Percentiles rank a stretch among this genome's conserved stretches.
Evolutionary conservation across 2,113 vertebrate genomes (phyloP).

Genomic region (Poecile atricapillus): DNA sequence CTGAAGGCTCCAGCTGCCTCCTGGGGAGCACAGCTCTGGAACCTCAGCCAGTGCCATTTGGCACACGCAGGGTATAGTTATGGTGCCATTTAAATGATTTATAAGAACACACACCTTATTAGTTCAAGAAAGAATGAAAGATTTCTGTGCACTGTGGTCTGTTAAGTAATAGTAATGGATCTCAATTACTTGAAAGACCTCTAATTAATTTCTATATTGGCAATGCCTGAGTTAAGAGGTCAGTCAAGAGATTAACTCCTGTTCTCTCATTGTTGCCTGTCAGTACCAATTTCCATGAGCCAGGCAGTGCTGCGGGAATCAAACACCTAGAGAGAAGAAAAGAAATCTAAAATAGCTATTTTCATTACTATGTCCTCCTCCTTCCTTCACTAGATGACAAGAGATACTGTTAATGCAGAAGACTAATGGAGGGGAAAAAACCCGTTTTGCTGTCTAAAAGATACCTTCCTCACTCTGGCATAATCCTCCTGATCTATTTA

Average conservation of each 20-base stretch:
- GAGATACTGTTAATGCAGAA: not conserved
- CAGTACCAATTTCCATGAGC: not conserved
- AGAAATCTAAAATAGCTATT: not conserved
- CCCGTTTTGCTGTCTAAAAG: not conserved
- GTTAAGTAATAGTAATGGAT: conserved; percentile 50
- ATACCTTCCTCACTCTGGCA: not conserved
- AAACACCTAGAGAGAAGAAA: not conserved
- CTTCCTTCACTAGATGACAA: not conserved
- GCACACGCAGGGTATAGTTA: accelerated
- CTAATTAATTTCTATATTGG: conserved; percentile 51
- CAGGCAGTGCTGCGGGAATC: not conserved
- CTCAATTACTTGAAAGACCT: conserved; percentile 40
- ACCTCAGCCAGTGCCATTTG: not conserved
- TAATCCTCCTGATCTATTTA: conserved; percentile 1
- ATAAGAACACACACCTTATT: not conserved
- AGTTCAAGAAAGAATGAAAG: conserved; percentile 15
- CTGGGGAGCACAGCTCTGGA: not conserved
- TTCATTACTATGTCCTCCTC: not conserved
- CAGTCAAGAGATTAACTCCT: conserved; percentile 2
- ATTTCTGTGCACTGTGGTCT: not conserved
- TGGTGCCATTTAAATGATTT: not conserved
- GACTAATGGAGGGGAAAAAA: not conserved
- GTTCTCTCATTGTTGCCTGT: not conserved
- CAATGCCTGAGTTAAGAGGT: conserved; percentile 17
- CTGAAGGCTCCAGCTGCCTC: not conserved